Evolutionary conservation across 2,113 vertebrate species (phyloP), one percentile per base, ranked within the genome.

Genomic region (Uropsilus gracilis): DNA sequence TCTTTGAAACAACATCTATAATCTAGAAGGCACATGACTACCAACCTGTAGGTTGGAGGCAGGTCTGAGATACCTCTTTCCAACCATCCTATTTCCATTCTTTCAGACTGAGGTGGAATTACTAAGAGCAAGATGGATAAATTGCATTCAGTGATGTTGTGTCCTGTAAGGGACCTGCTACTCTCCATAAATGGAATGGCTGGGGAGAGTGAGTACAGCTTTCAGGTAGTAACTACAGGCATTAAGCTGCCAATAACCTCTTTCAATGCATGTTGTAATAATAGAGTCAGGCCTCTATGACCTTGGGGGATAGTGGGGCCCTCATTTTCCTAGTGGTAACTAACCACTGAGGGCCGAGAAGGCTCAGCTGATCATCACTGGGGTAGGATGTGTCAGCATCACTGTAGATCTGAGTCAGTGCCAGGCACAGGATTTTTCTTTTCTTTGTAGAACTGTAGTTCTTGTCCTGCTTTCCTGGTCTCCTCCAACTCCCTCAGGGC

Each of bases 361-460:
- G 96, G 86, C 94, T 97, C 88, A 98, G 94, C 87, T 97, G 97
- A 46, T 98, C 97, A 20, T 97, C 97, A 55, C 94, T 90, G 68
- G 97, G 96, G 2, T 93, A 96, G 64, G 96, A 94, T 46, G 95
- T 71, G 66, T 97, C 94, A 34, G 96, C 96, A 34, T 98, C 91
- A 0, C 94, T 97, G 82, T 98, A 98, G 85, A 98, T 98, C 86
- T 99, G 98, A 84, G 97, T 98, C n/a, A 99, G 97, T 37, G 98
- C 98, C 83, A 98, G 97, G 83, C 98, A 98, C 81, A 99, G 95
- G 72, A 99, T 99, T 97, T 99, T 98, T 98, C 95, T 99, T 99
- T 94, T 99, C 98, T 95, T 99, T 99, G 97, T 98, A 98, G 97
- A 99, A 99, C 53, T 98, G 97, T 32, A 99, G 97, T 92, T 99